phyloP scores from a whole-genome alignment of 2,797 vertebrate genomes.

The Onychomys torridus region DNA sequence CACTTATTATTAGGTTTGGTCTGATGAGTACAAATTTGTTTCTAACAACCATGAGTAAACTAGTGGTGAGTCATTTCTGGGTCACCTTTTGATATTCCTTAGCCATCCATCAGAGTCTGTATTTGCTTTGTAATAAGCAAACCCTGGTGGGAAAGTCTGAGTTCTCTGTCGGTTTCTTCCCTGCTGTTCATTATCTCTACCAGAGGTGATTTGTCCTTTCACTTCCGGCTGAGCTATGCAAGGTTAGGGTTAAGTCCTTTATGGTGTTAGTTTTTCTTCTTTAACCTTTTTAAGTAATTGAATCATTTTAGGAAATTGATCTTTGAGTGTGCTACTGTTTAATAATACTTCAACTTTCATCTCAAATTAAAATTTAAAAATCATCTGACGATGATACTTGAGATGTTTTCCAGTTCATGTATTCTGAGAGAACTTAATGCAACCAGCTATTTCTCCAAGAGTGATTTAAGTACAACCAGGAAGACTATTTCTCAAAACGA shows the following conservation, averaged over 20 bases:
- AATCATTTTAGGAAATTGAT: background rate
- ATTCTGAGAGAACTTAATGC: conserved; percentile 3
- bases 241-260: background rate
- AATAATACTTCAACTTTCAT: conserved; percentile 3
- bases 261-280: conserved; percentile 2
- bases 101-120: background rate
- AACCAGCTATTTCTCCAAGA: background rate
- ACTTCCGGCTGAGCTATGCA: background rate
- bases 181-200: background rate
- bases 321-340: background rate
- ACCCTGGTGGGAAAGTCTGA: background rate
- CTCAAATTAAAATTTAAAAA: conserved; percentile 36
- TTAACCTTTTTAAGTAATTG: background rate
- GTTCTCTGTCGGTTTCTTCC: background rate
- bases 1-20: background rate
- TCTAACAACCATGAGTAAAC: background rate
- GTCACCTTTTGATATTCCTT: background rate
- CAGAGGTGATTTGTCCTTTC: background rate
- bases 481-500: conserved; percentile 14
- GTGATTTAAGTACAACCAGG: background rate
- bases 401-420: background rate
- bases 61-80: background rate
- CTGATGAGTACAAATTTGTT: background rate
- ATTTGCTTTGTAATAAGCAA: background rate
- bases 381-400: background rate